Conservation (phyloP, 1,140 invertebrate species). For the Diorhabda elongata region DNA sequence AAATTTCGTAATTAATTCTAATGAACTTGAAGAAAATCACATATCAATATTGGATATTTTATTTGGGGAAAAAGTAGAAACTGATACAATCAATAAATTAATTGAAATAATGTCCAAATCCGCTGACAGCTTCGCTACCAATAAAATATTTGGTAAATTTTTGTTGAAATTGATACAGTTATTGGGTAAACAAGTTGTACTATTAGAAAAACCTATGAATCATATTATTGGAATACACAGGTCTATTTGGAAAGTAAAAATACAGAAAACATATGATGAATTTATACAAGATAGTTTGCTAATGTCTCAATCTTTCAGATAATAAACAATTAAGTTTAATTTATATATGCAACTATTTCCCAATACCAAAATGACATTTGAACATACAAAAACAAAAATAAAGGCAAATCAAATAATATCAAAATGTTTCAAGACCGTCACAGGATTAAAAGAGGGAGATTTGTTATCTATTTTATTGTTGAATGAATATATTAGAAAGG, state of each 20-base stretch:
- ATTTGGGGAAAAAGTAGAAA: conserved; percentile 19
- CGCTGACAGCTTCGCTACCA: conserved; percentile 17
- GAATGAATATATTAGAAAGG: too few relatives aligned
- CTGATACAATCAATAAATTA: conserved; percentile 18
- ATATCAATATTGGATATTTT: conserved; percentile 24
- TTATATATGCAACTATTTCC: too few relatives aligned
- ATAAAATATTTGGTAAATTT: conserved; percentile 32
- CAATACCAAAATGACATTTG: too few relatives aligned
- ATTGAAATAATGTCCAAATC: conserved; percentile 24
- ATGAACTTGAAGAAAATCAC: conserved; percentile 19
- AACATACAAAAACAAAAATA: too few relatives aligned
- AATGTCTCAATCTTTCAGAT: conserved; percentile 25
- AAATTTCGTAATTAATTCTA: conserved; percentile 11
- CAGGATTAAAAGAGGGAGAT: too few relatives aligned
- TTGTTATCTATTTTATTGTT: too few relatives aligned
- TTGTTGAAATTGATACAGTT: conserved; percentile 23
- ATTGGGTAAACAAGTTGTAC: conserved; percentile 14
- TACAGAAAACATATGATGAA: conserved; percentile 21
- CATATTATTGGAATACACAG: conserved; percentile 23
- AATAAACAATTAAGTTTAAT: conserved; percentile 8
- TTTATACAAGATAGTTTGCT: conserved; percentile 28
- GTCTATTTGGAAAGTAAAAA: conserved; percentile 30
- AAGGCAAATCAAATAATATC: too few relatives aligned
- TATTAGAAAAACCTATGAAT: conserved; percentile 26
- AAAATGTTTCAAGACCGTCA: too few relatives aligned